phyloP scores from a whole-genome alignment of 37 sponge, comb jelly and placozoan species.

The Halichondria panicea region DNA sequence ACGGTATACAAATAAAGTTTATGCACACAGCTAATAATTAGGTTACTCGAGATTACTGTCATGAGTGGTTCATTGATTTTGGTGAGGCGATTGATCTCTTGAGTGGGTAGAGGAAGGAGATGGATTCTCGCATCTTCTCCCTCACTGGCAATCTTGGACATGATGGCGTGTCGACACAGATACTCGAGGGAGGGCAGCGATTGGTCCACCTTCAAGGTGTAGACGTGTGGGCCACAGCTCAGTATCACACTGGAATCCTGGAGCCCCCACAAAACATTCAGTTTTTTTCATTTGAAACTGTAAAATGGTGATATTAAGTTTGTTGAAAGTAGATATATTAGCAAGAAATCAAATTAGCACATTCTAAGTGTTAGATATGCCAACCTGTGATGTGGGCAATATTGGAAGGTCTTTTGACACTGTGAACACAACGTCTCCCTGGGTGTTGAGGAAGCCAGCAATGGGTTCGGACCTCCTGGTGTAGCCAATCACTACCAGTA shows the following conservation, averaged over 20 bases:
- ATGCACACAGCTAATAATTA: neutral
- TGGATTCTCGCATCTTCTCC: neutral
- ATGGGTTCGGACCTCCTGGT: neutral
- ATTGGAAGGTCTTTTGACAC: neutral
- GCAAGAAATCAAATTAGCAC: neutral
- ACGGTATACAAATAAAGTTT: constrained; percentile 1
- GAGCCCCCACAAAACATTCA: constrained; percentile 22
- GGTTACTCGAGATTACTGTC: neutral
- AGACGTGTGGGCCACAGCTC: neutral
- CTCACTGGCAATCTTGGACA: neutral
- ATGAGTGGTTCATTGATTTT: neutral
- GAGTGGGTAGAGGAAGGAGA: constrained; percentile 22
- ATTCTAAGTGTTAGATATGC: no score
- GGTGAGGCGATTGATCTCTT: constrained; percentile 8
- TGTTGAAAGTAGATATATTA: neutral
- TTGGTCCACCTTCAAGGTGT: neutral
- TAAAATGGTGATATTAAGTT: neutral
- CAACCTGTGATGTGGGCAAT: neutral
- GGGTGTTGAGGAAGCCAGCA: constrained; percentile 1
- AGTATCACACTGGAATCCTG: constrained; percentile 4
- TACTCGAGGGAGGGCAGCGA: constrained; percentile 16
- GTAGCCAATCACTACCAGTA: constrained; percentile 38
- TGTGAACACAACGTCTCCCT: constrained; percentile 17
- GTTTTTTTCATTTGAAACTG: neutral
- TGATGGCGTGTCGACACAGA: constrained; percentile 12